phyloP scores from a whole-genome alignment of 2,113 vertebrate species.

The Mungos mungo region DNA sequence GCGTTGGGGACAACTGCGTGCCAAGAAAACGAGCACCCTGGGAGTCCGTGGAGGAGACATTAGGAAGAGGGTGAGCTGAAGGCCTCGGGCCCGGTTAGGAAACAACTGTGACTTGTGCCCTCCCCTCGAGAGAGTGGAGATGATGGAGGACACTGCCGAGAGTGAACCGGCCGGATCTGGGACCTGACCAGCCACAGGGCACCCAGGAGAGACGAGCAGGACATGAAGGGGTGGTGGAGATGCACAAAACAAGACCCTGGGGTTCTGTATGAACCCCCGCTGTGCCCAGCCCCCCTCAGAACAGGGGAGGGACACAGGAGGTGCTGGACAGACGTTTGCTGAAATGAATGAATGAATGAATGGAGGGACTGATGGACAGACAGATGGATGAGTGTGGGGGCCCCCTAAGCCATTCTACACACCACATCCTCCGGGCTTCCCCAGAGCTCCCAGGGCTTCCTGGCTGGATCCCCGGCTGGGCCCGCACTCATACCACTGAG shows the following conservation, averaged over 20 bases:
- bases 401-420: not conserved
- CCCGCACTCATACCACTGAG: constrained; percentile 88
- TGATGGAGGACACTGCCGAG: not conserved
- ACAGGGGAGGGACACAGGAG: not conserved
- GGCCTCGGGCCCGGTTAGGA: not conserved
- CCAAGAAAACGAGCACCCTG: not conserved
- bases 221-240: not conserved
- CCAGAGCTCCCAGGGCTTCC: not conserved
- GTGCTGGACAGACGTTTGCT: constrained; percentile 69
- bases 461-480: not conserved
- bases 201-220: not conserved
- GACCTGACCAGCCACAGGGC: not conserved
- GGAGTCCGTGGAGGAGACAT: not conserved
- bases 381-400: not conserved
- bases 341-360: constrained; percentile 35
- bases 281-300: not conserved
- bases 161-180: not conserved
- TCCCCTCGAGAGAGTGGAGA: not conserved
- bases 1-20: not conserved
- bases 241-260: not conserved
- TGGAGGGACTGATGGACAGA: not conserved
- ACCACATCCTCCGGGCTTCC: not conserved
- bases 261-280: not conserved
- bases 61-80: not conserved
- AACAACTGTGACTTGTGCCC: not conserved